Conservation (phyloP, 2,888 invertebrate genomes). For the Subacronicta megacephala region DNA sequence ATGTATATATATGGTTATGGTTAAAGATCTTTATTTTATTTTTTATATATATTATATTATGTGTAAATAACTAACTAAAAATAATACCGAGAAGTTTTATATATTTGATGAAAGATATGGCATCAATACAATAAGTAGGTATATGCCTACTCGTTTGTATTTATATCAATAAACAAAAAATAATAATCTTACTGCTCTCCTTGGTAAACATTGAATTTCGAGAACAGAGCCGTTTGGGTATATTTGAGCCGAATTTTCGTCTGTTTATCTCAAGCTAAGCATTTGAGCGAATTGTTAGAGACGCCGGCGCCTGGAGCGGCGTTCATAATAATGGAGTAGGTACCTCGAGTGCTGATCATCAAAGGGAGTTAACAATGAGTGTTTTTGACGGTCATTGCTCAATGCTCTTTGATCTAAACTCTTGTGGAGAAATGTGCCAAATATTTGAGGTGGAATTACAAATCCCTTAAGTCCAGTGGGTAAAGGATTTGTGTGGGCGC, state of each 20-base stretch:
- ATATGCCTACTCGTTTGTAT: too few species aligned
- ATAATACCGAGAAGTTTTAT: not conserved
- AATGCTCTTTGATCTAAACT: conserved; percentile 74
- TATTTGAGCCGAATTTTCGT: conserved; percentile 49
- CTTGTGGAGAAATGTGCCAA: conserved; percentile 65
- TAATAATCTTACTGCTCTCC: conserved; percentile 1
- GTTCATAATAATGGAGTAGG: conserved; percentile 63
- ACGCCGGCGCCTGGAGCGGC: conserved; percentile 63
- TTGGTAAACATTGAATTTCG: conserved; percentile 35
- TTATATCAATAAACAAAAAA: not conserved
- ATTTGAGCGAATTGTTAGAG: conserved; percentile 62
- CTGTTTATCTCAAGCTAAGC: conserved; percentile 56
- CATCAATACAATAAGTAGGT: conserved; percentile 8
- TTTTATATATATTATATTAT: too few species aligned
- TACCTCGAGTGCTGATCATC: conserved; percentile 70
- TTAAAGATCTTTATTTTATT: too few species aligned
- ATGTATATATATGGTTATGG: too few species aligned
- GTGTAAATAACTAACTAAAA: not conserved
- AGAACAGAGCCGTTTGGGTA: conserved; percentile 30
- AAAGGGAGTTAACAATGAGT: conserved; percentile 76
- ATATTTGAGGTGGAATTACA: conserved; percentile 68
- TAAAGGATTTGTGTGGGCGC: conserved; percentile 46
- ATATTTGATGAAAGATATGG: not conserved
- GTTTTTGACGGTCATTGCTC: conserved; percentile 75
- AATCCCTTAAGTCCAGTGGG: conserved; percentile 49